These are phyloP conservation scores for Zelostemma sp. DNA, from an alignment of 1,140 invertebrate genomes.

Conservation along the genomic window DNA sequence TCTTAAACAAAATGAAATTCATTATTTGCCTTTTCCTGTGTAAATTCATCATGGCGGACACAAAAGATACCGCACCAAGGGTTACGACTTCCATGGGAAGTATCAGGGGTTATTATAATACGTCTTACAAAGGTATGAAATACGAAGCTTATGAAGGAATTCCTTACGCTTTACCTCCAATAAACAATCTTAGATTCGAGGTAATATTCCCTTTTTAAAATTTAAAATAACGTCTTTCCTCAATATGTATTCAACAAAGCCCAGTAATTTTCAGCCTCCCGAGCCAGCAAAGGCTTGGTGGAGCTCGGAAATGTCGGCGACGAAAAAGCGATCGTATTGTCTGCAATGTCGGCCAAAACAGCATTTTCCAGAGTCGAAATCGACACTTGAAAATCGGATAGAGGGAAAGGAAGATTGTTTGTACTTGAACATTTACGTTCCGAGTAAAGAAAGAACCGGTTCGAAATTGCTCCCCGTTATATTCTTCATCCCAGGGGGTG, in stretches of 20 bases:
- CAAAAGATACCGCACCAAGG: constrained; percentile 39
- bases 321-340: constrained; percentile 23
- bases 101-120: constrained; percentile 58
- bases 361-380: constrained; percentile 27
- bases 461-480: constrained; percentile 51
- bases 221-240: background rate
- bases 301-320: constrained; percentile 58
- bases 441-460: constrained; percentile 41
- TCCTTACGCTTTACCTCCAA: constrained; percentile 74
- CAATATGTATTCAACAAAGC: background rate
- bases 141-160: constrained; percentile 74
- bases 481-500: constrained; percentile 60
- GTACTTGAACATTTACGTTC: constrained; percentile 74
- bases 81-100: constrained; percentile 55
- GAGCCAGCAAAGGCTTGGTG: constrained; percentile 58
- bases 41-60: background rate
- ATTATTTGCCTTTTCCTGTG: constrained; percentile 1
- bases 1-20: constrained; percentile 5
- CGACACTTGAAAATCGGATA: constrained; percentile 57
- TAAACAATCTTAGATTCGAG: constrained; percentile 72
- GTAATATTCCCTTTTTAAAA: constrained; percentile 51
- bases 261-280: constrained; percentile 56
- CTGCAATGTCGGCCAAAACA: background rate
- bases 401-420: constrained; percentile 72
- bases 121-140: constrained; percentile 56